Evolutionary conservation across 2,113 vertebrate genomes (phyloP).

Genomic region (Dendrocopos noguchii): DNA sequence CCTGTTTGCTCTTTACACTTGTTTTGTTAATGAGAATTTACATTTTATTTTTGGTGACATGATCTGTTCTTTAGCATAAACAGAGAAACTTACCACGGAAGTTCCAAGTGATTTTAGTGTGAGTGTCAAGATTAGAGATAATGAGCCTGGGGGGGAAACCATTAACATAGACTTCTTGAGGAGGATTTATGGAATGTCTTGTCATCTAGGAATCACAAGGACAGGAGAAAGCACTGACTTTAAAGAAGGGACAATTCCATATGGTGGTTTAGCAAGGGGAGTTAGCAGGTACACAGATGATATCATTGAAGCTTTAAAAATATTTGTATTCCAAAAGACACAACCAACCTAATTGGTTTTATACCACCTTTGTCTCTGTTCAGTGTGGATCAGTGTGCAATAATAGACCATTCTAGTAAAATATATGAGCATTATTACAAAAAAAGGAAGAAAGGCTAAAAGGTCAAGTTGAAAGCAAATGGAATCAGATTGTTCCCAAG

Average conservation of each 20-base stretch:
- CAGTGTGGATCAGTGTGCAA: background rate
- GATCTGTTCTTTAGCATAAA: background rate
- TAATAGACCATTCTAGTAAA: background rate
- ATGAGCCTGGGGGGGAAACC: background rate
- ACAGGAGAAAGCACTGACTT: background rate
- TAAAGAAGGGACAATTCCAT: background rate
- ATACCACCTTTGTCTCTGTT: background rate
- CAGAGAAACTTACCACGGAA: background rate
- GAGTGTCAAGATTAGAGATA: background rate
- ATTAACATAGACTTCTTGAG: background rate
- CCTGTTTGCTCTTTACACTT: background rate
- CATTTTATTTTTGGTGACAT: background rate
- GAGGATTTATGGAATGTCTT: background rate
- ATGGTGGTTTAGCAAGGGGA: background rate
- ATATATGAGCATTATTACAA: background rate
- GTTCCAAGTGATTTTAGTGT: background rate
- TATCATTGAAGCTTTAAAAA: slow-evolving; percentile 12
- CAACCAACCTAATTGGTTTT: slow-evolving; percentile 8
- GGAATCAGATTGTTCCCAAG: background rate
- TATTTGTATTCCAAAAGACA: background rate
- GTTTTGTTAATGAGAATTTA: background rate
- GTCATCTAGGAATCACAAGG: background rate
- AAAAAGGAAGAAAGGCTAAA: background rate
- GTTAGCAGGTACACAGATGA: background rate
- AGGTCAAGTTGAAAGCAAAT: background rate